Conservation (phyloP, 2,113 vertebrate species). For the Saccopteryx leptura region DNA sequence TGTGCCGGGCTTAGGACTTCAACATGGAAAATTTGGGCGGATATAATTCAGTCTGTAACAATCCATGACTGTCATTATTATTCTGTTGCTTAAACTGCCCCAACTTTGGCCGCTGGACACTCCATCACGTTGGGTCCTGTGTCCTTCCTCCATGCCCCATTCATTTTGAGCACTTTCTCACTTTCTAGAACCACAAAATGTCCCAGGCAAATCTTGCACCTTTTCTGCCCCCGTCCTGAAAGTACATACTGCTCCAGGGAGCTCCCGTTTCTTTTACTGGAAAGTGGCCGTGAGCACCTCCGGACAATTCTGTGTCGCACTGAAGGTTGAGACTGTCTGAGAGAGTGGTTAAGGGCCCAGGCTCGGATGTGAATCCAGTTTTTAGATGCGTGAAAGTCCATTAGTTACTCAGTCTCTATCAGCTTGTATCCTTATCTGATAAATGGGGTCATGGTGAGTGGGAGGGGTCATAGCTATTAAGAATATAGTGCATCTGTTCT, state of each 20-base stretch:
- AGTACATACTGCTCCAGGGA: neutral
- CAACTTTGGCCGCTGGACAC: neutral
- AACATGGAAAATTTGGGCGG: neutral
- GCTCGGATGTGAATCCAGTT: neutral
- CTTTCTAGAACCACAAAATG: neutral
- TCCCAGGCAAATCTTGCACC: neutral
- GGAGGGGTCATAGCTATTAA: neutral
- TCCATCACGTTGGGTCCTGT: accelerated
- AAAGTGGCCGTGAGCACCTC: too few relatives aligned
- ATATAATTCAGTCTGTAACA: neutral
- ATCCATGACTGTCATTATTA: neutral
- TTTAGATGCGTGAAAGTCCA: neutral
- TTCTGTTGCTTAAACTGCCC: neutral
- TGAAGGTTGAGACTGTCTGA: neutral
- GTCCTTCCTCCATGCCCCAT: neutral
- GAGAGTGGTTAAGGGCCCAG: neutral
- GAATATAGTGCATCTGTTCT: neutral
- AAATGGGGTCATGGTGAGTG: neutral
- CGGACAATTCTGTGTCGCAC: neutral
- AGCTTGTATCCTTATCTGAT: neutral
- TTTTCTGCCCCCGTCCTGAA: neutral
- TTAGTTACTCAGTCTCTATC: neutral
- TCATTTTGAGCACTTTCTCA: neutral
- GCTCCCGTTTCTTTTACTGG: neutral
- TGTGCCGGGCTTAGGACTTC: neutral